These are phyloP conservation scores for Drosophila dunni DNA, from an alignment of 1,140 invertebrate genomes.

Conservation along the genomic window DNA sequence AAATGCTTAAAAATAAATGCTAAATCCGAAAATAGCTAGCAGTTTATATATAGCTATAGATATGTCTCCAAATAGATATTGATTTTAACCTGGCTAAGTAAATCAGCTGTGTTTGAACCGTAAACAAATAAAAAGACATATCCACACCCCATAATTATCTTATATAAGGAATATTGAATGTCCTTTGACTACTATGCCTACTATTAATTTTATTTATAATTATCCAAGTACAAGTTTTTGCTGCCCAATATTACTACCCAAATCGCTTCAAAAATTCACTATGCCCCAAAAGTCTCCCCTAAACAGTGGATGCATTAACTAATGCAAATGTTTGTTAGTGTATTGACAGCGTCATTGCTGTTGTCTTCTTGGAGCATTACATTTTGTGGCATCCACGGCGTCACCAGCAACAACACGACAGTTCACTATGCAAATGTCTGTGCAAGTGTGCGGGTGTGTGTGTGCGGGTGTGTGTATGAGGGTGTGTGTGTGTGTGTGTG, in stretches of 20 bases:
- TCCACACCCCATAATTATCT: neutral
- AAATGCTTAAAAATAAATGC: too few relatives aligned
- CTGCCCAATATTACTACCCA: neutral
- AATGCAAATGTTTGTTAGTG: conserved; percentile 40
- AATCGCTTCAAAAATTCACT: neutral
- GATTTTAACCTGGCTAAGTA: too few relatives aligned
- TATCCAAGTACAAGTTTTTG: too few relatives aligned
- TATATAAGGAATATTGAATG: too few relatives aligned
- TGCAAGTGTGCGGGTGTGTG: neutral
- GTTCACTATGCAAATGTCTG: conserved; percentile 59
- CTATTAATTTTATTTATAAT: too few relatives aligned
- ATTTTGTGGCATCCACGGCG: conserved; percentile 61
- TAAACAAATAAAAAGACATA: too few relatives aligned
- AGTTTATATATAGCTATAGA: too few relatives aligned
- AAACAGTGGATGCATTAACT: conserved; percentile 14
- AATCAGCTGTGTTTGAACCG: too few relatives aligned
- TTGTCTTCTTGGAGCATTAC: conserved; percentile 32
- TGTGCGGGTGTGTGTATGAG: conserved; percentile 7
- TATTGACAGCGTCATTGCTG: conserved; percentile 37
- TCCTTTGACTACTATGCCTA: too few relatives aligned
- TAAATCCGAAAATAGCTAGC: too few relatives aligned
- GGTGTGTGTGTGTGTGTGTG: conserved; percentile 36
- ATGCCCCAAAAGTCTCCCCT: conserved; percentile 1
- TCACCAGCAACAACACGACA: conserved; percentile 39
- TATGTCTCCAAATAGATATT: too few relatives aligned